Percentiles rank a stretch among this genome's conserved stretches.
Conservation (phyloP, 2,888 invertebrate species). For the Lordiphosa andalusiaca region DNA sequence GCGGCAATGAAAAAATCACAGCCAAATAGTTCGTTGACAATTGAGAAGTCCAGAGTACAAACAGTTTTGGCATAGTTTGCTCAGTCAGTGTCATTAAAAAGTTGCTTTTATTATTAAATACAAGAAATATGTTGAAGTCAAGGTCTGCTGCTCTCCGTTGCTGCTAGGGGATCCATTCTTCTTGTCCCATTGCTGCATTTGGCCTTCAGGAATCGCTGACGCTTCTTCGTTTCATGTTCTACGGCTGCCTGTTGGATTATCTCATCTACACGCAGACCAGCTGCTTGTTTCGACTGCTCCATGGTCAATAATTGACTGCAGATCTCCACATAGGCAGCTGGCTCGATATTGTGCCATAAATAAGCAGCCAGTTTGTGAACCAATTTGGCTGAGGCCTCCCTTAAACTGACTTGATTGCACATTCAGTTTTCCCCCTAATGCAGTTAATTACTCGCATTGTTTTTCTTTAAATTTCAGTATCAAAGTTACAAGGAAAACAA, state of each 20-base stretch:
- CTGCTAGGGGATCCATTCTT: neutral
- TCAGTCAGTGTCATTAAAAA: neutral
- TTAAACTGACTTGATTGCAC: slow-evolving; percentile 28
- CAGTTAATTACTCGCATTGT: slow-evolving; percentile 5
- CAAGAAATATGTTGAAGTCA: too few species aligned
- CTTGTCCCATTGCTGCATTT: neutral
- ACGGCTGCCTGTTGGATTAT: slow-evolving; percentile 48
- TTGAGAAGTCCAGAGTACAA: neutral
- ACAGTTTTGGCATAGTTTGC: neutral
- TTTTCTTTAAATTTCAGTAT: slow-evolving; percentile 4
- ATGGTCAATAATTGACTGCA: slow-evolving; percentile 3
- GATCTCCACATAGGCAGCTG: slow-evolving; percentile 53
- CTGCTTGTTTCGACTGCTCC: slow-evolving; percentile 17
- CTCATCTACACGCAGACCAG: slow-evolving; percentile 23
- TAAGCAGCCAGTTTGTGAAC: slow-evolving; percentile 27
- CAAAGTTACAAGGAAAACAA: slow-evolving; percentile 28
- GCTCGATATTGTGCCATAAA: slow-evolving; percentile 30
- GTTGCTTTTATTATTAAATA: neutral
- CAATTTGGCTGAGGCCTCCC: slow-evolving; percentile 9
- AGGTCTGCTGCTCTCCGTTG: too few species aligned
- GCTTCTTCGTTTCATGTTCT: slow-evolving; percentile 44
- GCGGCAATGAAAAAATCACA: neutral
- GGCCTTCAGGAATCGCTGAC: slow-evolving; percentile 15
- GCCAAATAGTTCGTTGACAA: neutral
- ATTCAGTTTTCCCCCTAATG: slow-evolving; percentile 4